Evolutionary conservation across 2,797 vertebrate species (phyloP).

Genomic region (Labroides dimidiatus): DNA sequence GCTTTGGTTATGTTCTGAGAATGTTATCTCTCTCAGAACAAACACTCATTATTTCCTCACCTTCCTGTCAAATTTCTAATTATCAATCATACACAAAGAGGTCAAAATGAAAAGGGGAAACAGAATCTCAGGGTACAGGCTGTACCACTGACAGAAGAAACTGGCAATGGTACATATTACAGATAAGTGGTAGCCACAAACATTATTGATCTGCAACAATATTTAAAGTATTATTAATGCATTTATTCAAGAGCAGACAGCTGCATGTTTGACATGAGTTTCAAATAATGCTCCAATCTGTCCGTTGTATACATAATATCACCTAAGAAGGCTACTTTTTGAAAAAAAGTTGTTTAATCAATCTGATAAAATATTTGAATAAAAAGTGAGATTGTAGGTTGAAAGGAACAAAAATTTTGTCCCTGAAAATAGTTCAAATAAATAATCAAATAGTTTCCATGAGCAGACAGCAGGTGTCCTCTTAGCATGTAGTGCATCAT

Average conservation of each 20-base stretch:
- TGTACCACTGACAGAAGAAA: slow-evolving; percentile 23
- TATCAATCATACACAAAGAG: slow-evolving; percentile 57
- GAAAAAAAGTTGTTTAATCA: background rate
- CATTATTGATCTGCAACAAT: slow-evolving; percentile 21
- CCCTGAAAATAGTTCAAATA: background rate
- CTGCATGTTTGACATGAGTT: no score
- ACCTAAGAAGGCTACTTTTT: background rate
- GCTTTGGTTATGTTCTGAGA: slow-evolving; percentile 69
- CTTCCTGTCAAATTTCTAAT: slow-evolving; percentile 73
- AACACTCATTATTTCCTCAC: slow-evolving; percentile 66
- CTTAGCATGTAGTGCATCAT: background rate
- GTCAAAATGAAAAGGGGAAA: slow-evolving; percentile 64
- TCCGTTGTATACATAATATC: background rate
- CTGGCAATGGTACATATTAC: slow-evolving; percentile 17
- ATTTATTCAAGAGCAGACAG: background rate
- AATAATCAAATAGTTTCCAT: slow-evolving; percentile 3
- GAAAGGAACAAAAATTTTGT: no score
- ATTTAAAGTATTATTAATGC: slow-evolving; percentile 10
- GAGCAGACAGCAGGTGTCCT: slow-evolving; percentile 1
- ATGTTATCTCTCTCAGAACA: slow-evolving; percentile 71
- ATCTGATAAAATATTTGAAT: background rate
- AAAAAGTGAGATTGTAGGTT: no score
- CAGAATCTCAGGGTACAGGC: slow-evolving; percentile 36
- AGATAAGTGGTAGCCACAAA: slow-evolving; percentile 19
- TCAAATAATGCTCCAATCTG: background rate